Percentiles rank a stretch among this genome's conserved stretches.
These are phyloP conservation scores for Microplitis demolitor DNA, from an alignment of 1,140 invertebrate species.

Conservation along the genomic window DNA sequence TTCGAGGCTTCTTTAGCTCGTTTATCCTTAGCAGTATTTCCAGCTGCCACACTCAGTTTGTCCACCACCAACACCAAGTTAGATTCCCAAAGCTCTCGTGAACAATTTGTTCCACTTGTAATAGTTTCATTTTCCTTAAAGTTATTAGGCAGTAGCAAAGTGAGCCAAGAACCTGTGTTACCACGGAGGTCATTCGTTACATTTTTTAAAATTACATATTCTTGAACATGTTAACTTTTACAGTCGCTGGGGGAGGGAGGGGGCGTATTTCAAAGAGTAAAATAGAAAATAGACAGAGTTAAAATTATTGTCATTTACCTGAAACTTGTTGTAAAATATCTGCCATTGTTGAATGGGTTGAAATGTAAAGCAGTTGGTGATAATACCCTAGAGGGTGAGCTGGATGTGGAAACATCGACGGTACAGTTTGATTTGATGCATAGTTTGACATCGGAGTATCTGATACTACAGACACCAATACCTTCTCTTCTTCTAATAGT, in stretches of 20 bases:
- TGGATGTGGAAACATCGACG: conserved; percentile 55
- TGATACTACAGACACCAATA: conserved; percentile 73
- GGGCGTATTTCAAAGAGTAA: no score
- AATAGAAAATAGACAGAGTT: not conserved
- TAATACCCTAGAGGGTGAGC: conserved; percentile 62
- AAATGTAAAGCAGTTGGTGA: conserved; percentile 73
- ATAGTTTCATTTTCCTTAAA: conserved; percentile 50
- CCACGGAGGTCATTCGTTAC: conserved; percentile 15
- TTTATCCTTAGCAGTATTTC: conserved; percentile 83
- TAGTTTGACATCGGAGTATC: conserved; percentile 52
- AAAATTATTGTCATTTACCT: conserved; percentile 49
- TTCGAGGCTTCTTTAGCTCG: conserved; percentile 78
- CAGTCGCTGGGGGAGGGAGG: no score
- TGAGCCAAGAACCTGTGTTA: conserved; percentile 51
- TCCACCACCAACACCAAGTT: conserved; percentile 64
- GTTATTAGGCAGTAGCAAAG: conserved; percentile 49
- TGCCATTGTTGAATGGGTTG: conserved; percentile 72
- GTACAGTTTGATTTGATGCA: conserved; percentile 42
- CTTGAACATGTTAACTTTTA: no score
- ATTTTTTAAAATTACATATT: not conserved
- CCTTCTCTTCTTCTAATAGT: conserved; percentile 83
- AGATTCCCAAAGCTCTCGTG: conserved; percentile 58
- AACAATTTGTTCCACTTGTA: conserved; percentile 44
- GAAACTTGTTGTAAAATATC: conserved; percentile 66
- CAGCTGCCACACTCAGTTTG: conserved; percentile 76